Evolutionary conservation across 2,797 vertebrate species (phyloP).

Genomic region (Diplodus puntazzo): DNA sequence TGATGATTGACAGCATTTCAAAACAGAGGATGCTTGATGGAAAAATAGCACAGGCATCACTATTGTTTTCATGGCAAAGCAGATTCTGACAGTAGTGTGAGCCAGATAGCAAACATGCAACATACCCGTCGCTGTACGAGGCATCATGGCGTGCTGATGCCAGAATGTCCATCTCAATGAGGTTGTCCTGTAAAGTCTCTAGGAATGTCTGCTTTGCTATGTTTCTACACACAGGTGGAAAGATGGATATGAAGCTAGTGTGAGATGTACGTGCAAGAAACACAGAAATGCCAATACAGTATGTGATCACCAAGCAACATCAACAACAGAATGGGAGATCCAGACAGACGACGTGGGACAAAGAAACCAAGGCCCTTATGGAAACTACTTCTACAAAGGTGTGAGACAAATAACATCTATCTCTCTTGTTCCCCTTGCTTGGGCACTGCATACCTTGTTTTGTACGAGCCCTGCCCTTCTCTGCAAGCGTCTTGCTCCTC

Average conservation of each 20-base stretch:
- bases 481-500: slow-evolving; percentile 89
- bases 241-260: slow-evolving; percentile 90
- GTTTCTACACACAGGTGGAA: slow-evolving; percentile 99
- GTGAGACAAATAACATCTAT: slow-evolving; percentile 76
- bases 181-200: slow-evolving; percentile 99
- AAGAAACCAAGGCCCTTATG: slow-evolving; percentile 81
- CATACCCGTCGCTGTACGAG: slow-evolving; percentile 97
- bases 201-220: slow-evolving; percentile 99
- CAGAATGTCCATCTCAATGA: slow-evolving; percentile 99
- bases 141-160: slow-evolving; percentile 94
- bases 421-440: slow-evolving; percentile 60
- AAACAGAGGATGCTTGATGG: slow-evolving; percentile 67
- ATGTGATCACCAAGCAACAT: slow-evolving; percentile 74
- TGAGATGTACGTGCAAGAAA: slow-evolving; percentile 92
- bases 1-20: slow-evolving; percentile 61
- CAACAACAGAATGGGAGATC: slow-evolving; percentile 68
- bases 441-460: slow-evolving; percentile 85
- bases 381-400: slow-evolving; percentile 83
- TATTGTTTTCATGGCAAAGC: slow-evolving; percentile 79
- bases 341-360: slow-evolving; percentile 56
- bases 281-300: slow-evolving; percentile 75
- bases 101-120: slow-evolving; percentile 83
- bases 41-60: slow-evolving; percentile 52
- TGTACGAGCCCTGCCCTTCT: slow-evolving; percentile 90
- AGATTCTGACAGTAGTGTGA: slow-evolving; percentile 65